Evolutionary conservation across 2,888 invertebrate genomes (phyloP), one percentile per base, ranked within the genome.

Genomic region (Dioctria linearis): DNA sequence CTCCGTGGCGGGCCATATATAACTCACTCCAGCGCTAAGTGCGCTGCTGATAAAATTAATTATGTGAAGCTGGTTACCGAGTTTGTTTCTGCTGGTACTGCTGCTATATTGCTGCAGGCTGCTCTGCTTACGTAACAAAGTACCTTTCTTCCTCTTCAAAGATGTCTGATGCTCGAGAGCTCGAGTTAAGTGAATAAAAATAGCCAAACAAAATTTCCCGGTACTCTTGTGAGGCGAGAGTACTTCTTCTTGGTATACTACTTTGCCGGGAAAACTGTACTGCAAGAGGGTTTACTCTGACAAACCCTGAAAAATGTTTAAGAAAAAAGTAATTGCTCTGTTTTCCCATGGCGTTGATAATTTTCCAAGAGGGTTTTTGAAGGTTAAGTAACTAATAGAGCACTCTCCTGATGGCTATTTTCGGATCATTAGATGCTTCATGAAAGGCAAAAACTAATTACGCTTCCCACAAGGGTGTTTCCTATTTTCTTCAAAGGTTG

Each of bases 131-230:
- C 46, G 37, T 69, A 69, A 49, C 37, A 49, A 49, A 49, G 49
- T 13, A 37, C 2, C 46, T 69, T 9, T 9, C 49, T 49, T 46
- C 51, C 4, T 6, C 5, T 46, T 13, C 49, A 13, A 8, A n/a
- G 57, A 13, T 13, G 11, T 25, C 57, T 57, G 57, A 25, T 25
- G 25, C 25, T 25, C 25, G 25, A 25, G 25, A 25, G 25, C 25
- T n/a, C 11, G 8, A 69, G 49, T 69, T 69, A 51, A 69, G 49
- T 69, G 49, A 69, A 49, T 49, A 51, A 69, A 69, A 69, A 51
- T 69, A 69, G 25, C 11, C 42, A 66, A 66, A 66, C 40, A 66
- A 42, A 5, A 66, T 66, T 42, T 5, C 43, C 25, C 42, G 8
- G 40, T 40, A 5, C 66, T 40, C 40, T 66, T 66, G 3, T 5